Conservation (phyloP, 2,113 vertebrate genomes). For the Amia ocellicauda region DNA sequence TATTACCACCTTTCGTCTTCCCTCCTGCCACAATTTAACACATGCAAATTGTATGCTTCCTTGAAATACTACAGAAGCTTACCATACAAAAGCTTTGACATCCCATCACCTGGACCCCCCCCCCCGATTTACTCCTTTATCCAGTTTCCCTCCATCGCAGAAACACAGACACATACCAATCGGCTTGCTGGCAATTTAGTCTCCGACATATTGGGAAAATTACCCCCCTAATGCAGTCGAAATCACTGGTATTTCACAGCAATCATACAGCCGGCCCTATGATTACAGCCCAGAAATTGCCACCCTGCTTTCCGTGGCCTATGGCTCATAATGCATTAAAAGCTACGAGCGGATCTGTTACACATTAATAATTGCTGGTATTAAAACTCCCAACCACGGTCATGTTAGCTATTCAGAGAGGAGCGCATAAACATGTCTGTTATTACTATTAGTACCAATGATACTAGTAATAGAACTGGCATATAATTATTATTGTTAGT, state of each 20-base stretch:
- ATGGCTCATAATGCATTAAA: background rate
- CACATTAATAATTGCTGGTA: slow-evolving; percentile 9
- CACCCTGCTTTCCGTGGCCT: background rate
- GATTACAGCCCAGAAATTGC: slow-evolving; percentile 33
- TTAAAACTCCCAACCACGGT: slow-evolving; percentile 9
- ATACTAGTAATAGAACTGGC: background rate
- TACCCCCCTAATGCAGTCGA: slow-evolving; percentile 35
- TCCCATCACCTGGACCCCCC: slow-evolving; percentile 25
- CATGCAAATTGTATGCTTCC: slow-evolving; percentile 23
- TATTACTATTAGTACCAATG: no score
- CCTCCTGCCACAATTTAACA: slow-evolving; percentile 9
- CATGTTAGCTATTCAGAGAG: background rate
- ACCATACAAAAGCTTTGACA: slow-evolving; percentile 37
- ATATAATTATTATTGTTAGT: background rate
- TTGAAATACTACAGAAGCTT: slow-evolving; percentile 14
- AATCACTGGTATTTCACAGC: slow-evolving; percentile 27
- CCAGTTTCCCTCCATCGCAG: background rate
- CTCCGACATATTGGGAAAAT: slow-evolving; percentile 32
- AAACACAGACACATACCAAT: background rate
- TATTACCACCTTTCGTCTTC: no score
- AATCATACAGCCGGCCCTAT: slow-evolving; percentile 16
- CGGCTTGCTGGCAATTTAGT: slow-evolving; percentile 31
- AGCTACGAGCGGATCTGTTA: slow-evolving; percentile 16
- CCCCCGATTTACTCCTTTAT: background rate
- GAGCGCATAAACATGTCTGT: background rate